These are phyloP conservation scores for Discoglossus pictus DNA, from an alignment of 2,797 vertebrate species.

Conservation along the genomic window DNA sequence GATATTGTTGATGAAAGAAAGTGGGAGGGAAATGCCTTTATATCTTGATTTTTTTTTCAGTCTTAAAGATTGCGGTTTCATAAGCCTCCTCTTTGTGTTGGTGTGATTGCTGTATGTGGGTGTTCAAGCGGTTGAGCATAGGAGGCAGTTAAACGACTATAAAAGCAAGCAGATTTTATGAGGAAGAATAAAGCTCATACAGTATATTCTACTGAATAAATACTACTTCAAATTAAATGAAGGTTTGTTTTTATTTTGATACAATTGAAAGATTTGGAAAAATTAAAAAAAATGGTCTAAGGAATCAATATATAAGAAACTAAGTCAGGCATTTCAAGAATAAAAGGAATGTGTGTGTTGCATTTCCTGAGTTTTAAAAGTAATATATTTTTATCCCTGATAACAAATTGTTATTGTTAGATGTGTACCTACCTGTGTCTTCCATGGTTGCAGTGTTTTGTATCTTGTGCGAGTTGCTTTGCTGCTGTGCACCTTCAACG, in stretches of 20 bases:
- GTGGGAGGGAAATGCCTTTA: slow-evolving; percentile 49
- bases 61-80: slow-evolving; percentile 38
- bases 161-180: slow-evolving; percentile 2
- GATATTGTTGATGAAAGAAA: slow-evolving; percentile 47
- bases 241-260: too few relatives aligned
- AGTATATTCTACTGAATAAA: neutral
- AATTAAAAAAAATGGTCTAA: neutral
- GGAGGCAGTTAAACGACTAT: slow-evolving; percentile 13
- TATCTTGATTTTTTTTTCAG: slow-evolving; percentile 40
- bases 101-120: slow-evolving; percentile 48
- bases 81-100: slow-evolving; percentile 46
- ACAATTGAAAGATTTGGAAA: neutral
- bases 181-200: neutral
- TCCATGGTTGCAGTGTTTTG: too few relatives aligned
- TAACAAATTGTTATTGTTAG: too few relatives aligned
- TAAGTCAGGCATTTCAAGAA: too few relatives aligned
- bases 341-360: too few relatives aligned
- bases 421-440: too few relatives aligned
- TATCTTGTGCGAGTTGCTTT: too few relatives aligned
- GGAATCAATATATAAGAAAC: too few relatives aligned
- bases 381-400: too few relatives aligned
- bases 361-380: too few relatives aligned
- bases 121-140: slow-evolving; percentile 29
- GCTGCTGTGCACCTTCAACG: too few relatives aligned
- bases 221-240: neutral